A percentile compares a stretch with the other conserved stretches of the same genome.
Evolutionary conservation across 30 jellyfish, hydroid and myxozoan species (phyloP).

Genomic region (Mastigias papua): DNA sequence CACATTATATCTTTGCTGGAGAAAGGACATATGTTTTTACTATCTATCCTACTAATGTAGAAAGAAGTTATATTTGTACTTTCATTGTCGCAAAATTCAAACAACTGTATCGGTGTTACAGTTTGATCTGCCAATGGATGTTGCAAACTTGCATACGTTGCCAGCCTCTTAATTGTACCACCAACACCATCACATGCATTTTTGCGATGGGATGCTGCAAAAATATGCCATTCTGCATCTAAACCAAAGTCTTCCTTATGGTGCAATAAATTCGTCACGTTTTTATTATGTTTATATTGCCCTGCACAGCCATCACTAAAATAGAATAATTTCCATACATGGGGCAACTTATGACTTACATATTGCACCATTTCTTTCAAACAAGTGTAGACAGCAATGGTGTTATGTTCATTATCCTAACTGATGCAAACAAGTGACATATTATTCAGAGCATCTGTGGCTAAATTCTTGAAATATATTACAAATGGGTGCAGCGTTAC

Average conservation of each 20-base stretch:
- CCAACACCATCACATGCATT: slow-evolving; percentile 16
- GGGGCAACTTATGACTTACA: neutral
- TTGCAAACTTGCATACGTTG: slow-evolving; percentile 52
- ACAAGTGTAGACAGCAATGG: neutral
- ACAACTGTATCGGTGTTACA: slow-evolving; percentile 3
- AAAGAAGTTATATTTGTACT: neutral
- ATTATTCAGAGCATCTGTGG: neutral
- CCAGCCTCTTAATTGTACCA: slow-evolving; percentile 39
- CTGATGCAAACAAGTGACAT: slow-evolving; percentile 11
- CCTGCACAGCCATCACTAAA: no score
- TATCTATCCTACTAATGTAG: neutral
- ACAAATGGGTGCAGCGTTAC: slow-evolving; percentile 29
- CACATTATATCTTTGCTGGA: slow-evolving; percentile 3
- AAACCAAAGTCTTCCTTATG: slow-evolving; percentile 40
- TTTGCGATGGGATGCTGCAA: neutral
- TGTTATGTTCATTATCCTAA: slow-evolving; percentile 19
- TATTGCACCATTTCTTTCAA: neutral
- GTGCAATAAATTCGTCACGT: neutral
- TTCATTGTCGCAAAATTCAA: slow-evolving; percentile 1
- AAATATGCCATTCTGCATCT: slow-evolving; percentile 17
- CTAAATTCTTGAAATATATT: neutral
- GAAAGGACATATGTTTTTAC: neutral
- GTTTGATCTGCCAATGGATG: slow-evolving; percentile 33
- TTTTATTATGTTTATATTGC: neutral
- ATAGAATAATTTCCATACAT: neutral